Evolutionary conservation across 2,113 vertebrate species (phyloP).

Genomic region (Myanophis thanlyinensis): DNA sequence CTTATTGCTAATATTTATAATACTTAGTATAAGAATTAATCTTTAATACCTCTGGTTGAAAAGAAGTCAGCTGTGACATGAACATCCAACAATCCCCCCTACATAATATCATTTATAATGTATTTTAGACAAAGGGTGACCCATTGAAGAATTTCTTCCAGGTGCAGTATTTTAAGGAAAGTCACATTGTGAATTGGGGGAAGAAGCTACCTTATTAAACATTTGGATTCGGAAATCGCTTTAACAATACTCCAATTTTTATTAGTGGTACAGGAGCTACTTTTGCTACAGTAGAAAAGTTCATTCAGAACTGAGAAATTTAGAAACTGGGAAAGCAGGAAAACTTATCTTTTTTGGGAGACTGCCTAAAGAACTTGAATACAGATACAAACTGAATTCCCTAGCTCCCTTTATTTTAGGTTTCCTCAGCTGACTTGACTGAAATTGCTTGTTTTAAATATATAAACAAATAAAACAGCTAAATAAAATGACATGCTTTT

Average conservation of each 20-base stretch:
- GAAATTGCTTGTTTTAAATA: background rate
- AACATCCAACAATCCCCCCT: background rate
- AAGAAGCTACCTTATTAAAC: background rate
- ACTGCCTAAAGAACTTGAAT: background rate
- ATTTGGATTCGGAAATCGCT: background rate
- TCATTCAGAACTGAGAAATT: background rate
- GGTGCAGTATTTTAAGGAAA: background rate
- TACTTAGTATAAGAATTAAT: background rate
- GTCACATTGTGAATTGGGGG: background rate
- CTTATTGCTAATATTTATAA: background rate
- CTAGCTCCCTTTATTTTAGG: background rate
- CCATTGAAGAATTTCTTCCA: background rate
- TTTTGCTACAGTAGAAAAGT: background rate
- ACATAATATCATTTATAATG: background rate
- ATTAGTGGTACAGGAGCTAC: background rate
- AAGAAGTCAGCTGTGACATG: background rate
- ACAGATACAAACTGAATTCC: background rate
- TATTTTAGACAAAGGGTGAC: background rate
- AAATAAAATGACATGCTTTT: background rate
- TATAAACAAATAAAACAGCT: background rate
- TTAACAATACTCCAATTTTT: background rate
- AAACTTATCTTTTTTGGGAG: background rate
- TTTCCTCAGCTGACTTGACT: background rate
- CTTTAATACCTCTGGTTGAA: background rate
- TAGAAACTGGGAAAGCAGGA: background rate